Evolutionary conservation across 2,888 invertebrate genomes (phyloP), one percentile per base, ranked within the genome.

Genomic region (Trissoscelio sp.): DNA sequence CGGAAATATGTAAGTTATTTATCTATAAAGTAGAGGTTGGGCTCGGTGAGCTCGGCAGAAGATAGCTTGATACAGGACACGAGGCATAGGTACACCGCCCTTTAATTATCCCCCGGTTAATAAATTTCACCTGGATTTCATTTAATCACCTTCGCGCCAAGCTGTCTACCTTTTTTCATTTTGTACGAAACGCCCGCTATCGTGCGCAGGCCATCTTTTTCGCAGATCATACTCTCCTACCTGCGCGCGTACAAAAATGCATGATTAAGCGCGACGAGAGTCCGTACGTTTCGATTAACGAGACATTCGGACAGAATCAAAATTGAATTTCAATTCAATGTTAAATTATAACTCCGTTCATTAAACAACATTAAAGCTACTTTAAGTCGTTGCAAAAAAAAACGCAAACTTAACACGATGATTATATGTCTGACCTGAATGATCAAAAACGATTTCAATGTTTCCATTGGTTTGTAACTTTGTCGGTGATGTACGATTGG

Each of bases 91-190:
- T 85, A 86, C 84, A 85, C 87, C 87, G 86, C 86, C 86, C 87
- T 87, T 88, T 88, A 88, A 89, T 89, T 89, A 89, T 86, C 81
- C 87, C 34, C 83, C 83, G 85, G 85, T 85, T 88, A 88, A 89
- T 89, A 88, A 89, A 89, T 89, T 89, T 87, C 82, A 81, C 80
- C 78, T 82, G 83, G 78, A 75, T 83, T 83, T 83, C 79, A 81
- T 83, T 83, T 83, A 83, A 83, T 83, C 82, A 81, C 79, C 83
- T 82, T 82, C 83, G 81, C 81, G 60, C 81, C 79, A 57, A 77
- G 70, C 79, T 74, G 74, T 82, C 77, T 37, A 31, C 62, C 81
- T 81, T 81, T 81, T 75, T 70, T 74, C 58, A 57, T 72, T 81
- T 70, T 64, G 58, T 67, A 22, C 60, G 78, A 70, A 74, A 79